Conservation (phyloP, 2,113 vertebrate genomes). For the Xerus inauris region DNA sequence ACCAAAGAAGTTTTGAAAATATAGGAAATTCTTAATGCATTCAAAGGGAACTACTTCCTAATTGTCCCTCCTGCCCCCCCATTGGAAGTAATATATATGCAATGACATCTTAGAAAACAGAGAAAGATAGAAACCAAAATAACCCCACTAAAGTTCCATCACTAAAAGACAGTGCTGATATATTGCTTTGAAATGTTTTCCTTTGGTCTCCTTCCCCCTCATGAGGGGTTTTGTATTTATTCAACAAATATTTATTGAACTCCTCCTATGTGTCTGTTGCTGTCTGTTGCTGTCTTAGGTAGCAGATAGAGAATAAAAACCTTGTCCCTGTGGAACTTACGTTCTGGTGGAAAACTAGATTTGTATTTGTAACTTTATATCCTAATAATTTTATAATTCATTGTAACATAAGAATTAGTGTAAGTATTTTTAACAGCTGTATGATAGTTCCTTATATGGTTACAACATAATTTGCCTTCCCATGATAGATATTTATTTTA, state of each 20-base stretch:
- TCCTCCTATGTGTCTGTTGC: not conserved
- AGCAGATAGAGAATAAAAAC: not conserved
- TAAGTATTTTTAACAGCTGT: slow-evolving; percentile 18
- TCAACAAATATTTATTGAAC: not conserved
- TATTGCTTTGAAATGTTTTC: slow-evolving; percentile 33
- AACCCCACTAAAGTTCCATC: not conserved
- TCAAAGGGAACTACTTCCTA: slow-evolving; percentile 55
- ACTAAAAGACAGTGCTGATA: not conserved
- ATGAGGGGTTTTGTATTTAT: slow-evolving; percentile 42
- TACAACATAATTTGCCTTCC: not conserved
- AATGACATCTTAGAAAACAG: not conserved
- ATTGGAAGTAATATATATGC: not conserved
- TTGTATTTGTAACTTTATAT: not conserved
- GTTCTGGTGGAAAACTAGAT: not conserved
- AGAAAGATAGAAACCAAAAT: not conserved
- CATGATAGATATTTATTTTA: not conserved
- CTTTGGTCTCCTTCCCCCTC: not conserved
- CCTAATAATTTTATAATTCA: slow-evolving; percentile 16
- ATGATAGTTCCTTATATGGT: not conserved
- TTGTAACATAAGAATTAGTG: not conserved
- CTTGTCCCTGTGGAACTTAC: not conserved
- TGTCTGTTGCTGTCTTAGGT: not conserved
- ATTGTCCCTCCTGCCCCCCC: no score
- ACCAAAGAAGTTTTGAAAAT: slow-evolving; percentile 45
- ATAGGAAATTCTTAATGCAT: slow-evolving; percentile 51